A percentile compares a stretch with the other conserved stretches of the same genome.
These are phyloP conservation scores for Lycorma delicatula DNA, from an alignment of 1,140 invertebrate species.

Conservation along the genomic window DNA sequence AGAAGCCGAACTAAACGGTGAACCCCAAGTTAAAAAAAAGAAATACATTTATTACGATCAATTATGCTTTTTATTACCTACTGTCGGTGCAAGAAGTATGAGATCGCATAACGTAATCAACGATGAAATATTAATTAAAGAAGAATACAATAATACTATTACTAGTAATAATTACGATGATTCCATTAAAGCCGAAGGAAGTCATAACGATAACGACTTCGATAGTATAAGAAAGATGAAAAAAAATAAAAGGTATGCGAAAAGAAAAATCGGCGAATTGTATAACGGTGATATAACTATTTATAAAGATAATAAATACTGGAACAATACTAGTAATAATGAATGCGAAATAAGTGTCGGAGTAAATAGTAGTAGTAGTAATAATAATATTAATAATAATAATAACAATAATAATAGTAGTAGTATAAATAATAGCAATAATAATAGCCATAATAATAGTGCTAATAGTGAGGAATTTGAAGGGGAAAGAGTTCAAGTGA, in stretches of 20 bases:
- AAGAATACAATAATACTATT: background rate
- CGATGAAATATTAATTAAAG: too few species aligned
- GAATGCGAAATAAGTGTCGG: background rate
- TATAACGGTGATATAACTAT: background rate
- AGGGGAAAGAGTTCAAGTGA: background rate
- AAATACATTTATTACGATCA: constrained; percentile 4
- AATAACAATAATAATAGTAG: background rate
- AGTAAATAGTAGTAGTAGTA: background rate
- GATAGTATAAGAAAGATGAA: too few species aligned
- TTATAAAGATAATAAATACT: background rate
- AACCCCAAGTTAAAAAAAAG: background rate
- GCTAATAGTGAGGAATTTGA: background rate
- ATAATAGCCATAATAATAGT: background rate
- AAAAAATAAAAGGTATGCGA: background rate
- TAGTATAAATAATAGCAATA: background rate
- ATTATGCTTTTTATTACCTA: background rate
- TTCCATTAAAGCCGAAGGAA: background rate
- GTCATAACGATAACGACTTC: too few species aligned
- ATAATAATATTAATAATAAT: background rate
- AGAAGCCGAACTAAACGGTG: background rate
- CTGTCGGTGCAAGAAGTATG: background rate
- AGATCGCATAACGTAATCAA: too few species aligned
- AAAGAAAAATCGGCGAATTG: background rate
- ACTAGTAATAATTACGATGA: background rate
- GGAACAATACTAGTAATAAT: too few species aligned